Conservation (phyloP, 2,888 invertebrate species). For the Leptura quadrifasciata region DNA sequence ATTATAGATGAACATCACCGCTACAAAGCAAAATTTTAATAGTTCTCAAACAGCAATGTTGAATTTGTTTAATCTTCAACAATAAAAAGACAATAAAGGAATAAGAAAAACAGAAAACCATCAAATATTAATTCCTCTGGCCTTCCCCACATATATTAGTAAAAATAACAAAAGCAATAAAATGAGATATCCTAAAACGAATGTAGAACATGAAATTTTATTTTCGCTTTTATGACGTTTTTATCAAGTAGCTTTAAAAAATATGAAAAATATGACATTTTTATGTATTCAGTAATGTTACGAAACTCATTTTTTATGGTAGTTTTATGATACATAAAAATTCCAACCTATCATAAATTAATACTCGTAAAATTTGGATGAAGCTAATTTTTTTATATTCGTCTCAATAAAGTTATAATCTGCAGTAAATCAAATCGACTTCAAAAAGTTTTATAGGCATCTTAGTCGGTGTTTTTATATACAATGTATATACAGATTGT, state of each 20-base stretch:
- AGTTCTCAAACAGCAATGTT: not conserved
- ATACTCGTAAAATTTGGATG: conserved; percentile 50
- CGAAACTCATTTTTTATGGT: conserved; percentile 43
- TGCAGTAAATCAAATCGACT: conserved; percentile 28
- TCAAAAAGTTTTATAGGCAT: conserved; percentile 37
- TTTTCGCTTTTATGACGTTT: conserved; percentile 22
- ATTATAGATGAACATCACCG: too few relatives aligned
- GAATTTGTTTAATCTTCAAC: not conserved
- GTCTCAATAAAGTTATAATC: conserved; percentile 36
- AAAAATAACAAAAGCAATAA: not conserved
- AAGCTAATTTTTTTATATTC: conserved; percentile 35
- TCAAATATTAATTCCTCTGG: not conserved
- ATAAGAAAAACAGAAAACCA: not conserved
- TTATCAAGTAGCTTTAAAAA: conserved; percentile 12
- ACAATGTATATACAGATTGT: not conserved
- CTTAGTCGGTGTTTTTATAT: conserved; percentile 10
- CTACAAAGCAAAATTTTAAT: not conserved
- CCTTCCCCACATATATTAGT: not conserved
- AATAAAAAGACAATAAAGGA: not conserved
- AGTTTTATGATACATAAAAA: conserved; percentile 52
- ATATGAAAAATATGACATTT: conserved; percentile 38
- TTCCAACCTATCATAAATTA: conserved; percentile 51
- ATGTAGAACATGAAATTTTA: conserved; percentile 8
- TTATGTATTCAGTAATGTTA: conserved; percentile 43
- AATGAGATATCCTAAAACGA: not conserved